Percentiles rank a stretch among this genome's conserved stretches.
Evolutionary conservation across 2,888 invertebrate genomes (phyloP).

Genomic region (Lasioglossum oenotherae): DNA sequence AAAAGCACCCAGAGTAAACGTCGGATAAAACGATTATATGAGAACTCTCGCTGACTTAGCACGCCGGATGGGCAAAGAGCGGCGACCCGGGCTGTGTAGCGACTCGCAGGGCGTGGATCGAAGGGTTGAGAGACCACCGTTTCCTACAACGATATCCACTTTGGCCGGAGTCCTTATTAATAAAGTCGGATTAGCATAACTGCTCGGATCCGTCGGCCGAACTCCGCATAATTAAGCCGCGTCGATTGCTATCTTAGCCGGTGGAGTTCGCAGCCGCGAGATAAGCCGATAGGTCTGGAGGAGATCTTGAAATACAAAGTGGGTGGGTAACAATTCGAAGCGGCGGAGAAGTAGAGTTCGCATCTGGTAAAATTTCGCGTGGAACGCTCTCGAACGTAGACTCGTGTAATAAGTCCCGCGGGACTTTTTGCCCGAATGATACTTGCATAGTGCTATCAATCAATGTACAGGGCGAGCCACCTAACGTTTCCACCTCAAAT

Average conservation of each 20-base stretch:
- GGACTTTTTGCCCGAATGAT: too few relatives aligned
- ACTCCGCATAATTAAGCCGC: slow-evolving; percentile 75
- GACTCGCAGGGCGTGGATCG: slow-evolving; percentile 58
- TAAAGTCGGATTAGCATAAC: slow-evolving; percentile 80
- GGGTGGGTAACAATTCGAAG: neutral
- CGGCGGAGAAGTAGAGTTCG: neutral
- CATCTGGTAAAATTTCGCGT: neutral
- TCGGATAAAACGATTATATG: slow-evolving; percentile 81
- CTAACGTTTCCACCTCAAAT: too few relatives aligned
- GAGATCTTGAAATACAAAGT: slow-evolving; percentile 25
- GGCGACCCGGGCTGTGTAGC: slow-evolving; percentile 24
- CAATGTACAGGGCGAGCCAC: too few relatives aligned
- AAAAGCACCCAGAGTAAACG: slow-evolving; percentile 54
- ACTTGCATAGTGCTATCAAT: too few relatives aligned
- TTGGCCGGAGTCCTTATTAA: slow-evolving; percentile 79
- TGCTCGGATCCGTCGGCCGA: slow-evolving; percentile 71
- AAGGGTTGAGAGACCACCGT: slow-evolving; percentile 75
- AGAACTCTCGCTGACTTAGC: slow-evolving; percentile 78
- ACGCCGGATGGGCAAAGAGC: slow-evolving; percentile 43
- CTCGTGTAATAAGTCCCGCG: too few relatives aligned
- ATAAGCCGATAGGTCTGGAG: slow-evolving; percentile 55
- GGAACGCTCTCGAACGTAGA: neutral
- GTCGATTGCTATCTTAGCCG: slow-evolving; percentile 70
- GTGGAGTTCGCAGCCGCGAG: slow-evolving; percentile 52
- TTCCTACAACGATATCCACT: slow-evolving; percentile 76